Base-by-base conservation (phyloP, 2,888 invertebrate species). In the Torymus tubicola region DNA sequence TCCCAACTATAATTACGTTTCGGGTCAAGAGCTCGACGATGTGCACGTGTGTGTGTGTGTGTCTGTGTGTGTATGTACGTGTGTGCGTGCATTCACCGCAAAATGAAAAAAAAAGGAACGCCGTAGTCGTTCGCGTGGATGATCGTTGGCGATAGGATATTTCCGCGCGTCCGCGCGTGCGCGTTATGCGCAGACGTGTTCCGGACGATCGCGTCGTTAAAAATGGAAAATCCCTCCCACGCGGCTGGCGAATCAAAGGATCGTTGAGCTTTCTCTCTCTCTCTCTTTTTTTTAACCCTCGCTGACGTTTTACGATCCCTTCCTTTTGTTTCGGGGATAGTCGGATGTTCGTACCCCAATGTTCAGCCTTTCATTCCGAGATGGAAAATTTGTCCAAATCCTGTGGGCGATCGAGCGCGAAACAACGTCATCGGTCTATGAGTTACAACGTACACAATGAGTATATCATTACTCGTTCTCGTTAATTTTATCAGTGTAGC, bases 1-100 rank as follows among this genome's bases (percentile, higher is more conserved):
- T 5, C 52, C 63, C 64, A 50, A 67, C 69, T 71, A 80, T 79
- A 80, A 79, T 79, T 81, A 81, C 60, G 79, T 83, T 84, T 84
- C 78, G 77, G 82, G 78, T 83, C 83, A 79, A 83, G 82, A 82
- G 78, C 70, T 78, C 63, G 68, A 75, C 42, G 69, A 79, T 61
- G 42, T n/a, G 21, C 42, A 55, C 11, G 42, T 42, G 42, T 42
- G 42, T 42, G 14, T 42, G 14, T 70, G 11, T 24, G 24, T 55
- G 53, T 63, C 21, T 18, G n/a, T 57, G n/a, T 21, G 42, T 42
- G 14, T n/a, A n/a, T 70, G 11, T 24, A 14, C 42, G 53, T 63
- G n/a, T 18, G n/a, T 57, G n/a, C 21, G 42, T 10, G 52, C 21
- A 65, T 52, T 70, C 52, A 53, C 31, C 42, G 16, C 10, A 3